phyloP scores from a whole-genome alignment of 2,797 vertebrate genomes.

The Syngnathus acus region DNA sequence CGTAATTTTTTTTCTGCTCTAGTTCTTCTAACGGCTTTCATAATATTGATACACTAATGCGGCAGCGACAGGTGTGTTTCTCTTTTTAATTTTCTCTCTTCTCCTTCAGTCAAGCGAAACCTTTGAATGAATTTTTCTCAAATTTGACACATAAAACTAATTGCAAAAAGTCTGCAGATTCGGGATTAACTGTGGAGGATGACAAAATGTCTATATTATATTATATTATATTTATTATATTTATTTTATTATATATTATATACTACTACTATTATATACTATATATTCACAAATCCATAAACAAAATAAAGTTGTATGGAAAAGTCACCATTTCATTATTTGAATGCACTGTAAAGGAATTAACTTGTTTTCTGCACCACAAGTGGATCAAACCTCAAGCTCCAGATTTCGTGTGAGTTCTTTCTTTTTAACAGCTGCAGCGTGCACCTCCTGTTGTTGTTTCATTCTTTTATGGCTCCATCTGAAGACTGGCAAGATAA shows the following conservation, averaged over 20 bases:
- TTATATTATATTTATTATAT: too few species aligned
- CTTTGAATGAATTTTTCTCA: neutral
- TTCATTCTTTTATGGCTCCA: constrained; percentile 39
- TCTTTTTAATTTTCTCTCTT: neutral
- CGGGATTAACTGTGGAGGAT: neutral
- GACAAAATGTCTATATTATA: neutral
- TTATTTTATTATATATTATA: too few species aligned
- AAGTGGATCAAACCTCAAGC: neutral
- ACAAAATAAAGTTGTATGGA: neutral
- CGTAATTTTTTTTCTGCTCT: neutral
- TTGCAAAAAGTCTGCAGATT: neutral
- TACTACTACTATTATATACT: too few species aligned
- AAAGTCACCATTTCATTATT: neutral
- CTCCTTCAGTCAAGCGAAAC: neutral
- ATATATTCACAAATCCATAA: too few species aligned
- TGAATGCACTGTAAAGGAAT: neutral
- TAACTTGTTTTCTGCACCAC: neutral
- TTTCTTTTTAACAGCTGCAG: neutral
- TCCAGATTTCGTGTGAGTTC: neutral
- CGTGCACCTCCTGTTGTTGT: constrained; percentile 7
- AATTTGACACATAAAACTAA: neutral
- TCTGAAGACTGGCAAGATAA: constrained; percentile 45
- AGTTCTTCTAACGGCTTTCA: constrained; percentile 5
- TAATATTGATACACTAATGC: constrained; percentile 10
- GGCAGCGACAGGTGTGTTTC: neutral